Evolutionary conservation across 2,113 vertebrate genomes (phyloP), one percentile per base, ranked within the genome.

Genomic region (Leucosticte australis): DNA sequence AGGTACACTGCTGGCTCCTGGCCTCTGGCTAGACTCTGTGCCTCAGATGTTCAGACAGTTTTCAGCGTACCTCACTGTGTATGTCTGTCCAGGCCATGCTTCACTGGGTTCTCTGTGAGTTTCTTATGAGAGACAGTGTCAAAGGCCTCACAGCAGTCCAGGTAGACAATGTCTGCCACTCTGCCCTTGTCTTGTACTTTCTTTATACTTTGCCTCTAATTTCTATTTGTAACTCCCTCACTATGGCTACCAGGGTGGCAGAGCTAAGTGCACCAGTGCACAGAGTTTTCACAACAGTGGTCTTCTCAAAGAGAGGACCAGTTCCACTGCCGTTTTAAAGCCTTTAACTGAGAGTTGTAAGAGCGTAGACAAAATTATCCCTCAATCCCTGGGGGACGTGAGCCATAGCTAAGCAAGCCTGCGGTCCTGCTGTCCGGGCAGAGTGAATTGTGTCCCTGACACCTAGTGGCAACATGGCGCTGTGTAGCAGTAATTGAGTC

Each of bases 381-480:
- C 33, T 42, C n/a, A 37, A 1, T 37, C 19, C 26, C 20, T 24
- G 14, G 27, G 27, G 17, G 10, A 16, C 0, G 0, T 5, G 49
- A 26, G 20, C 12, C 53, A 28, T 7, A 27, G 13, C 30, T 9
- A 5, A n/a, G 24, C 1, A 9, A n/a, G 21, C 1, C 31, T 3
- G 35, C 5, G 2, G 18, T 44, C 9, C 46, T 20, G 41, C 60
- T 81, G 37, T 41, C 22, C 2, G 17, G 39, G 10, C 0, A 1
- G 52, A 76, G 33, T 27, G 63, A 67, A 63, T 87, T 73, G 41
- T 79, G 75, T 37, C 65, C 55, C 71, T 97, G 96, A 89, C 96
- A 96, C 87, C 96, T 97, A 93, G 94, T 96, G 96, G 93, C 67
- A 77, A 11, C 39, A 13, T 13, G 27, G 33, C 2, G 21, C 84